These are phyloP conservation scores for Pyrgilauda ruficollis DNA, from an alignment of 2,113 vertebrate species.

Conservation along the genomic window DNA sequence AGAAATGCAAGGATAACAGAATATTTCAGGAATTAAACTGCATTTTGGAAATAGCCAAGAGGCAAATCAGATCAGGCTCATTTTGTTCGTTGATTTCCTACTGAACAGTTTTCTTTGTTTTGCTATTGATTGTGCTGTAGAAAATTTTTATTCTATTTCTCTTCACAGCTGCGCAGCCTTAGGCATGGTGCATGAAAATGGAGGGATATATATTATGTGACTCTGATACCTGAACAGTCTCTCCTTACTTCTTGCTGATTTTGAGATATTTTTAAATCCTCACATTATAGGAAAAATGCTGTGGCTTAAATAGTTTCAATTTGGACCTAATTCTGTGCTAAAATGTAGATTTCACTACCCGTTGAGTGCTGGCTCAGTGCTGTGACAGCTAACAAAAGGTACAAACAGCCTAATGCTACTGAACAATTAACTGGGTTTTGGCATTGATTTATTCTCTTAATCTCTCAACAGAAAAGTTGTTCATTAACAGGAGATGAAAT, in stretches of 20 bases:
- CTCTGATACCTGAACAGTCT: background rate
- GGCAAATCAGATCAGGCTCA: background rate
- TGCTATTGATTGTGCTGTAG: background rate
- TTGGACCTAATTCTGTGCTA: background rate
- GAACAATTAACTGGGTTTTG: background rate
- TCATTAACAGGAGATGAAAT: slow-evolving; percentile 8
- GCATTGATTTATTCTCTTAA: background rate
- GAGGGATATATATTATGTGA: background rate
- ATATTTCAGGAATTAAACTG: background rate
- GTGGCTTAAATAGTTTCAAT: background rate
- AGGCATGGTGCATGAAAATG: background rate
- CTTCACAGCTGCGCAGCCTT: background rate
- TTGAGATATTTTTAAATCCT: background rate
- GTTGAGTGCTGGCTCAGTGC: background rate
- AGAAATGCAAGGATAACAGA: background rate
- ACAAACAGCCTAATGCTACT: background rate
- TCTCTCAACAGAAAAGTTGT: background rate
- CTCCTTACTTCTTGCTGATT: background rate
- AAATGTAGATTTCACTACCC: background rate
- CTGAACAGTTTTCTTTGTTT: background rate
- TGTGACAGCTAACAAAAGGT: background rate
- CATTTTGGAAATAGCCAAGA: background rate
- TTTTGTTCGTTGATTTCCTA: background rate
- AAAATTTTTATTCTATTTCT: background rate
- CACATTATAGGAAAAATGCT: background rate